Evolutionary conservation across 2,113 vertebrate species (phyloP), one percentile per base, ranked within the genome.

Genomic region (Hipposideros armiger): DNA sequence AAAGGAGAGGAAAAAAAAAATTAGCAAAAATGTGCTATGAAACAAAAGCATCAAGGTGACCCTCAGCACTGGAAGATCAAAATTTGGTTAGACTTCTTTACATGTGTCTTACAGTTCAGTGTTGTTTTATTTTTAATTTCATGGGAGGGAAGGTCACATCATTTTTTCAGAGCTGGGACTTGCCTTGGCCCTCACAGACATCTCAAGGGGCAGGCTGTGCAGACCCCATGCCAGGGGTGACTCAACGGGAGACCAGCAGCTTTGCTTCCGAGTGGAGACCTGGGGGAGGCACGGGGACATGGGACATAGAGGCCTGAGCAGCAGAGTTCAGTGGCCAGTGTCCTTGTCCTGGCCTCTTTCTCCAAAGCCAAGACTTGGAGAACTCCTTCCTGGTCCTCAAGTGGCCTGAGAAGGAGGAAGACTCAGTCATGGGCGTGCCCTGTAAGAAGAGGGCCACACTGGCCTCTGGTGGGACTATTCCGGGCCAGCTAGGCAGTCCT

Each of bases 221-320:
- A 36, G 60, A 67, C 50, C 17, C 50, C 40, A 0, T 32, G 45
- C 36, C 17, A 0, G 16, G 15, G 28, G 77, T 9, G 0, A 30
- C 26, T 14, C 24, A 1, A 14, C 6, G 0, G 5, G 56, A 64
- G 36, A 66, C 74, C 24, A 69, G 47, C 52, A 47, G 54, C 67
- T 58, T 50, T 36, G 45, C 13, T 81, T 95, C 66, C 6, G 1
- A 30, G 47, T 36, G 52, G 30, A 15, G 36, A 45, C 36, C 56
- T 36, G 45, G 16, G 11, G 9, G 26, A 30, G 14, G 14, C 2
- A 3, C 47, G 50, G 40, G 40, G 5, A 40, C 30, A 2, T 3
- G 3, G 45, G 73, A n/a, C 56, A 56, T 0, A 0, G 5, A 20
- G 66, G 36, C 8, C 0, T 30, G n/a, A 73, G 22, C 82, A 56